A percentile compares a stretch with the other conserved stretches of the same genome.
phyloP scores from a whole-genome alignment of 1,140 invertebrate species.

The Cydia splendana region DNA sequence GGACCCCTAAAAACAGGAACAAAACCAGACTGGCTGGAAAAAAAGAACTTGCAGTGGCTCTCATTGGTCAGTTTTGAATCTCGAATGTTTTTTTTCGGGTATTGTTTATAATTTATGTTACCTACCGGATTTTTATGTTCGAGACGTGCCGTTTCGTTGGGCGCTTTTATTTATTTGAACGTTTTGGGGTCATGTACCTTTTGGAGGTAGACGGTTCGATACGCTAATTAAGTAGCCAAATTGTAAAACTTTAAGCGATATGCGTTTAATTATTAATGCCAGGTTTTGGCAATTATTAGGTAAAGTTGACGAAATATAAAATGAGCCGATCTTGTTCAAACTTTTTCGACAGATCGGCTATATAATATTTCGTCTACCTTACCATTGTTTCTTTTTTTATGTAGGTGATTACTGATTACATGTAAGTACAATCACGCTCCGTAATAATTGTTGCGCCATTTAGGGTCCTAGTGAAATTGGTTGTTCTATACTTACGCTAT shows the following conservation, averaged over 20 bases:
- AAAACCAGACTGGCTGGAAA: background rate
- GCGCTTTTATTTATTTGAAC: background rate
- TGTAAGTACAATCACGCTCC: too few relatives aligned
- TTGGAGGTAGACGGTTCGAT: background rate
- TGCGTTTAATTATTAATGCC: too few relatives aligned
- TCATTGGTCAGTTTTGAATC: background rate
- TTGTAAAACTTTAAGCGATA: background rate
- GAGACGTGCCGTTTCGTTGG: constrained; percentile 20
- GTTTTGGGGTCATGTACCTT: constrained; percentile 16
- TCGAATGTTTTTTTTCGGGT: constrained; percentile 26
- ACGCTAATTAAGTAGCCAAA: background rate
- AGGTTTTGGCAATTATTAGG: too few relatives aligned
- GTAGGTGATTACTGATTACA: too few relatives aligned
- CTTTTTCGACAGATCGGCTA: too few relatives aligned
- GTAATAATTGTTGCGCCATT: too few relatives aligned
- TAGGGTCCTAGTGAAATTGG: too few relatives aligned
- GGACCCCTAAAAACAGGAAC: background rate
- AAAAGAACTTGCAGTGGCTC: background rate
- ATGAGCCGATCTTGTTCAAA: too few relatives aligned
- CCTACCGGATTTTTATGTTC: constrained; percentile 17
- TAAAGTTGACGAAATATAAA: too few relatives aligned
- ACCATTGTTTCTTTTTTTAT: too few relatives aligned
- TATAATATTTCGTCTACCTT: too few relatives aligned
- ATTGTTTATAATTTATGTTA: constrained; percentile 23
- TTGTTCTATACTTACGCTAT: too few relatives aligned